phyloP scores from a whole-genome alignment of 1,140 invertebrate species.

The Saccostrea cuccullata region DNA sequence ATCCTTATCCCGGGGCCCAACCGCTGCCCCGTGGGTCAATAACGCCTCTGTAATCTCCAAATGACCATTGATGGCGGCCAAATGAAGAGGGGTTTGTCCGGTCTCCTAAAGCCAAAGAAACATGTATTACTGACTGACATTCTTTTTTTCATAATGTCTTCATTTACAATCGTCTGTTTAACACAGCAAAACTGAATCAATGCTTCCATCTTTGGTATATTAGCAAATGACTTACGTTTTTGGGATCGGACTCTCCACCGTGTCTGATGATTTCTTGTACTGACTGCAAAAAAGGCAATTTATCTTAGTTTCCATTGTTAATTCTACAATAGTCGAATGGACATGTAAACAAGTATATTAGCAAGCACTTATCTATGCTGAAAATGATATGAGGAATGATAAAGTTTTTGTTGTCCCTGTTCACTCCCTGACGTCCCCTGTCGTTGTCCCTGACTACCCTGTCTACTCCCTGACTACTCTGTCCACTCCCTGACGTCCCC shows the following conservation, averaged over 20 bases:
- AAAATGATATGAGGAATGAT: not conserved
- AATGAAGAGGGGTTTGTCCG: conserved; percentile 46
- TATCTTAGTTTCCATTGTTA: not conserved
- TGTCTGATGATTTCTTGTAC: not conserved
- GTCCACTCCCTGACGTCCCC: no score
- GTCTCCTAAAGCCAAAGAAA: conserved; percentile 30
- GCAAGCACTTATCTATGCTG: not conserved
- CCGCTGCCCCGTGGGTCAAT: conserved; percentile 30
- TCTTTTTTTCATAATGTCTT: no score
- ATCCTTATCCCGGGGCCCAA: conserved; percentile 44
- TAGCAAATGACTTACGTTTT: conserved; percentile 3
- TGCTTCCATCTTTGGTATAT: not conserved
- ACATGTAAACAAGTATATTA: no score
- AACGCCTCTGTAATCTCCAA: conserved; percentile 34
- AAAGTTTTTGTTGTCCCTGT: no score
- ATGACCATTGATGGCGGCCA: conserved; percentile 39
- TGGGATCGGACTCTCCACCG: not conserved
- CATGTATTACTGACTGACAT: no score
- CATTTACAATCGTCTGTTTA: no score
- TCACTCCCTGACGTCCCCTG: no score
- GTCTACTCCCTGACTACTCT: no score
- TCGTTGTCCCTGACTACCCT: no score
- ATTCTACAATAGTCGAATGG: no score
- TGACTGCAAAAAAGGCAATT: not conserved
- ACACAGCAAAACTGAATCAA: not conserved